Percentiles rank a stretch among this genome's conserved stretches.
phyloP scores from a whole-genome alignment of 2,113 vertebrate genomes.

The Ictalurus furcatus region DNA sequence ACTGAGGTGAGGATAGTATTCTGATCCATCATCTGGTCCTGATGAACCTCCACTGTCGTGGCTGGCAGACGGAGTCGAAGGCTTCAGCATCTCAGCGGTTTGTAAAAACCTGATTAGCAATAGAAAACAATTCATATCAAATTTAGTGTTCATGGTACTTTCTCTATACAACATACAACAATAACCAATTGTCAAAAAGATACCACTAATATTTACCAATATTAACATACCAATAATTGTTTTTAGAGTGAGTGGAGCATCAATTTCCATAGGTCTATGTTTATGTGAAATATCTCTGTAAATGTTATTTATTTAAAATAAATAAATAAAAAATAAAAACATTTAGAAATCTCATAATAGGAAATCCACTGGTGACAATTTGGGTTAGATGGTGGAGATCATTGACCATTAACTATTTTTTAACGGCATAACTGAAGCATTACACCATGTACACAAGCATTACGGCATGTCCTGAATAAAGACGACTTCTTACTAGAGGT shows the following conservation, averaged over 20 bases:
- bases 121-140: background rate
- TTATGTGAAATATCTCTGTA: background rate
- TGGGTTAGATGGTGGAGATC: background rate
- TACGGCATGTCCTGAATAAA: background rate
- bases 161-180: background rate
- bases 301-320: background rate
- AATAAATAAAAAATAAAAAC: background rate
- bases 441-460: background rate
- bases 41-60: constrained; percentile 82
- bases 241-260: background rate
- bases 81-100: constrained; percentile 91
- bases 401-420: background rate
- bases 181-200: background rate
- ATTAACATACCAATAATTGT: background rate
- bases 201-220: background rate
- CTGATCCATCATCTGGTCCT: constrained; percentile 80
- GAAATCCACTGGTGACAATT: background rate
- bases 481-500: constrained; percentile 42
- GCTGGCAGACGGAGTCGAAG: constrained; percentile 86
- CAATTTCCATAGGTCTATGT: background rate
- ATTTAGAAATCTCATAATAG: background rate
- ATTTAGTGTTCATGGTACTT: background rate
- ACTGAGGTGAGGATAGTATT: constrained; percentile 87
- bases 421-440: background rate
- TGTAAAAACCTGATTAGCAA: constrained; percentile 80